Base-by-base conservation (phyloP, 2,113 vertebrate genomes). In the Apaloderma vittatum region DNA sequence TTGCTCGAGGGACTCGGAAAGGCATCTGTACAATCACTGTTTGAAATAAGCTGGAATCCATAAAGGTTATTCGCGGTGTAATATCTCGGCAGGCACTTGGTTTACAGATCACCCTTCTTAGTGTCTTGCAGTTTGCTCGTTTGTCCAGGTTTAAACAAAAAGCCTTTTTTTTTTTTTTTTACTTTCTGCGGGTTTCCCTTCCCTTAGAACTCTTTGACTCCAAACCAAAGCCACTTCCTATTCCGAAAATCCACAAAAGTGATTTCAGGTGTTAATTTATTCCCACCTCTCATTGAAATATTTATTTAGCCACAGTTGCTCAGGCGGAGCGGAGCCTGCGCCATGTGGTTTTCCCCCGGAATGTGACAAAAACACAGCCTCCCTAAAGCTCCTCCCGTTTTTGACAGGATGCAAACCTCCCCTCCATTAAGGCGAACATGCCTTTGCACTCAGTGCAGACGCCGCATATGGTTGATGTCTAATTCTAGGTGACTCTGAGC, bases 401-500 rank as follows among this genome's bases (percentile, higher is more conserved):
- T 55, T 80, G 79, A 68, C 86, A 88, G 88, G 72, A 74, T 86
- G 49, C 76, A 92, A 59, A 86, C 4, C 52, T 59, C 40, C 55
- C 9, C 43, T 93, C 88, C 92, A 68, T 95, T 95, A 89, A 94
- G 4, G 0, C 0, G 21, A 95, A 92, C 92, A 78, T 55, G 76
- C 83, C 18, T 95, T 97, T 97, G 65, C 94, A 81, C 92, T 96
- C 76, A 51, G 55, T 45, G 86, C 88, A 81, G 88, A 65, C n/a
- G 22, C 84, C 68, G 45, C 88, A 71, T 94, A 48, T 61, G 92
- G 43, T 37, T 52, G 55, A 22, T 68, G 83, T 91, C 90, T 93
- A 74, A 95, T 81, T 94, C 95, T 92, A 93, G 88, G 79, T 96
- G 92, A 91, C 90, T 95, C 67, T 67, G 57, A 94, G 83, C 76